Evolutionary conservation across 2,888 invertebrate species (phyloP), one percentile per base, ranked within the genome.

Genomic region (Epistrophella euchroma): DNA sequence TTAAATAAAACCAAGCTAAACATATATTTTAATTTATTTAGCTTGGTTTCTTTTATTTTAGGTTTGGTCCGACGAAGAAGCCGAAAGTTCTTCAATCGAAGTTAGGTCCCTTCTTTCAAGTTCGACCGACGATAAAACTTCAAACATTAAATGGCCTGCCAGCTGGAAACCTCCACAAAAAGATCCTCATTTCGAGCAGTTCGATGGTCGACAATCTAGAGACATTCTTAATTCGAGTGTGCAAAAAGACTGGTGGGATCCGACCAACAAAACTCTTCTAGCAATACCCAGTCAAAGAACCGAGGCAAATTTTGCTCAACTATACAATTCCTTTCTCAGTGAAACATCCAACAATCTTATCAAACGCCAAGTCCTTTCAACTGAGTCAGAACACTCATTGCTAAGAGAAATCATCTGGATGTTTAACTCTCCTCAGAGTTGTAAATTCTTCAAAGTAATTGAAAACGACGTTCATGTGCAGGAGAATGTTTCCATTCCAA

Each of bases 201-300:
- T 89, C 2, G 89, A 91, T 82, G 88, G 89, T 64, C 77, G 88
- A 15, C 75, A 90, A 66, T 90, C 91, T 6, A 90, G 88, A 80
- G 87, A 90, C 56, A 92, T 92, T 90, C 79, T 94, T 4, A 56
- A 88, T 6, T 88, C 84, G 5, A 91, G 91, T 72, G 88, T 93
- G 15, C 94, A 94, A 85, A 90, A 92, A 43, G 89, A 91, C 25
- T 94, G 93, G 94, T 93, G 93, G 90, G 89, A 90, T 62, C 74
- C 68, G 0, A 86, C 91, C n/a, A 89, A 91, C 32, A 88, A 89
- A 64, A 85, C 89, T 28, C 90, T 90, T 35, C 89, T 90, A 35
- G 87, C 89, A 71, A 90, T 92, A 1, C 62, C 89, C 0, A 92
- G 92, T 77, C 84, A 87, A 70, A 91, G 91, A 87, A 89, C 90